A percentile compares a stretch with the other conserved stretches of the same genome.
Conservation (phyloP, 2,888 invertebrate genomes). For the Thecophora atra region DNA sequence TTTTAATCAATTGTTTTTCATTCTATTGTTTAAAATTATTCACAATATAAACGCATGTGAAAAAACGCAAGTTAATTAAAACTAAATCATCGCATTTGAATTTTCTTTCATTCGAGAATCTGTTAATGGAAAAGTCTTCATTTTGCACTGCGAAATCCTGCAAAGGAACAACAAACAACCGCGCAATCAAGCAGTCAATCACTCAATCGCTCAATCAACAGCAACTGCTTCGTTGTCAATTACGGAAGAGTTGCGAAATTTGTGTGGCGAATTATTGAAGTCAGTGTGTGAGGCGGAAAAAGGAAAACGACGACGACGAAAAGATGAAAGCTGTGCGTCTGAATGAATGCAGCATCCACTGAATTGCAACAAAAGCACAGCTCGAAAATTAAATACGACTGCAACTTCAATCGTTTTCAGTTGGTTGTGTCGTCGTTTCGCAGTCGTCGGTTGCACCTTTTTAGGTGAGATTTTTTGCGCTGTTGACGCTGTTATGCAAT, state of each 20-base stretch:
- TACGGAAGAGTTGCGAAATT: constrained; percentile 2
- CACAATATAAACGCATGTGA: no score
- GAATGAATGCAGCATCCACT: neutral
- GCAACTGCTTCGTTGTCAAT: neutral
- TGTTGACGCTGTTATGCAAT: constrained; percentile 16
- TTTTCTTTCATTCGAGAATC: no score
- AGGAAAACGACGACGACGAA: neutral
- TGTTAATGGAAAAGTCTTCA: no score
- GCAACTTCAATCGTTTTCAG: constrained; percentile 2
- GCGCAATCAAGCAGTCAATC: neutral
- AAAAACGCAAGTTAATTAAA: no score
- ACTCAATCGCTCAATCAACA: no score
- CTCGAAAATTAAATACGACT: neutral
- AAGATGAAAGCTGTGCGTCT: neutral
- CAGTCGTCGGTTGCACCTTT: no score
- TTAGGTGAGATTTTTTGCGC: no score
- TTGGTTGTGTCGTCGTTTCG: neutral
- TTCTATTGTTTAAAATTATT: no score
- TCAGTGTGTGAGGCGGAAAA: constrained; percentile 15
- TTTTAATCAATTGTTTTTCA: no score
- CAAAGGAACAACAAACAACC: neutral
- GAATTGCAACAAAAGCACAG: neutral
- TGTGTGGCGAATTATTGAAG: constrained; percentile 10
- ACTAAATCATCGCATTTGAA: no score
- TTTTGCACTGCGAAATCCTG: neutral